A percentile compares a stretch with the other conserved stretches of the same genome.
phyloP scores from a whole-genome alignment of 2,888 invertebrate genomes.

The Pseudococcus viburni region DNA sequence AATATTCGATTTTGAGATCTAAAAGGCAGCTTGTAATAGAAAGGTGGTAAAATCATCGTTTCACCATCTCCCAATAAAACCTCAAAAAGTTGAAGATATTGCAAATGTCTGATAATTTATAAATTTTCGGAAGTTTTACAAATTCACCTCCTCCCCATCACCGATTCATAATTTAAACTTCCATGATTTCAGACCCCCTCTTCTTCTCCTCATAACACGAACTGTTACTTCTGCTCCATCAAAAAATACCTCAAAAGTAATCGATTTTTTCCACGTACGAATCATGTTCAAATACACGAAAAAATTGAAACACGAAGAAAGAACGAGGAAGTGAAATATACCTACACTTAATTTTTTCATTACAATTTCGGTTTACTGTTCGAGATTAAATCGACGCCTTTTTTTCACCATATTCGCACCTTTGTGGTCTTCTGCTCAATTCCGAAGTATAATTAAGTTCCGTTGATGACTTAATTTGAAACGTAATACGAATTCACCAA shows the following conservation, averaged over 20 bases:
- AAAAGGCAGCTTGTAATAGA: too few species aligned
- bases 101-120: too few species aligned
- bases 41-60: too few species aligned
- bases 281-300: neutral
- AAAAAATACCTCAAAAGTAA: neutral
- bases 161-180: too few species aligned
- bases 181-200: neutral
- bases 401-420: constrained; percentile 18
- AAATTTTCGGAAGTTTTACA: too few species aligned
- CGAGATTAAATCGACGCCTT: neutral
- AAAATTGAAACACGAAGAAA: neutral
- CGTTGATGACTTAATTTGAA: constrained; percentile 38
- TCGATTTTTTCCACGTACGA: neutral
- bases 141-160: too few species aligned
- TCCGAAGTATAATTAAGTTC: neutral
- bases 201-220: neutral
- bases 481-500: neutral
- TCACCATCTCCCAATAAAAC: too few species aligned
- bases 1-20: too few species aligned
- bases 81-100: too few species aligned
- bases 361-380: neutral
- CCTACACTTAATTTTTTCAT: neutral
- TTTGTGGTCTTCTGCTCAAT: neutral
- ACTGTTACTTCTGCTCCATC: neutral
- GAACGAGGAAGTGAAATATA: constrained; percentile 4